Conservation (phyloP, 2,113 vertebrate species). For the Vombatus ursinus region DNA sequence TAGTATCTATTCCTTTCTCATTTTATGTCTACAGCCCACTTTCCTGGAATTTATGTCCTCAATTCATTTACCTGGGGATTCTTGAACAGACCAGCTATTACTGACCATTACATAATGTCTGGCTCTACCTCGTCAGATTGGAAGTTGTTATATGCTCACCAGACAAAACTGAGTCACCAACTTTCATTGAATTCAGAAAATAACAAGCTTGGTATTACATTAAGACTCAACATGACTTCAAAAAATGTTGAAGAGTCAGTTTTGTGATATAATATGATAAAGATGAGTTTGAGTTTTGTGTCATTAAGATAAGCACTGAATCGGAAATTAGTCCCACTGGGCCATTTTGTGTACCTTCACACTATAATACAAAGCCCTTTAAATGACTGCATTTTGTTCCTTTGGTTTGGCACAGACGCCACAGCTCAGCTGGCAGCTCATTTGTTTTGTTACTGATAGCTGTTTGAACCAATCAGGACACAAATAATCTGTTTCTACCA, state of each 20-base stretch:
- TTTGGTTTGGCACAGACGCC: not conserved
- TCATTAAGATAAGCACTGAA: not conserved
- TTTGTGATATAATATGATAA: not conserved
- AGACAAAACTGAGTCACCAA: slow-evolving; percentile 4
- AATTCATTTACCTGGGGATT: slow-evolving; percentile 5
- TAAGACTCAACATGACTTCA: not conserved
- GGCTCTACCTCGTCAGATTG: slow-evolving; percentile 4
- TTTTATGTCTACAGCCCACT: not conserved
- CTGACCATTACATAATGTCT: not conserved
- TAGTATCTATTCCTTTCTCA: slow-evolving; percentile 37
- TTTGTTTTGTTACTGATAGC: slow-evolving; percentile 77
- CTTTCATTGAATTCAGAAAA: slow-evolving; percentile 5
- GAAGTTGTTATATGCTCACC: slow-evolving; percentile 22
- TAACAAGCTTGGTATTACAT: not conserved
- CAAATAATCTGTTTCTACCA: slow-evolving; percentile 75
- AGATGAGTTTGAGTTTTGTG: not conserved
- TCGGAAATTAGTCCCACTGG: not conserved
- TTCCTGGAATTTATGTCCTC: not conserved
- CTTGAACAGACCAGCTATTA: slow-evolving; percentile 36
- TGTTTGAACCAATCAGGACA: slow-evolving; percentile 77
- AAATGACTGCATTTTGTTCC: slow-evolving; percentile 45
- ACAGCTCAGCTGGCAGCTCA: slow-evolving; percentile 46
- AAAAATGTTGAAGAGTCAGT: slow-evolving; percentile 27
- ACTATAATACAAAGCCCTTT: not conserved
- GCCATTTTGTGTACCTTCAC: not conserved